These are phyloP conservation scores for Protomyctophum bolini DNA, from an alignment of 2,113 vertebrate species.

Conservation along the genomic window DNA sequence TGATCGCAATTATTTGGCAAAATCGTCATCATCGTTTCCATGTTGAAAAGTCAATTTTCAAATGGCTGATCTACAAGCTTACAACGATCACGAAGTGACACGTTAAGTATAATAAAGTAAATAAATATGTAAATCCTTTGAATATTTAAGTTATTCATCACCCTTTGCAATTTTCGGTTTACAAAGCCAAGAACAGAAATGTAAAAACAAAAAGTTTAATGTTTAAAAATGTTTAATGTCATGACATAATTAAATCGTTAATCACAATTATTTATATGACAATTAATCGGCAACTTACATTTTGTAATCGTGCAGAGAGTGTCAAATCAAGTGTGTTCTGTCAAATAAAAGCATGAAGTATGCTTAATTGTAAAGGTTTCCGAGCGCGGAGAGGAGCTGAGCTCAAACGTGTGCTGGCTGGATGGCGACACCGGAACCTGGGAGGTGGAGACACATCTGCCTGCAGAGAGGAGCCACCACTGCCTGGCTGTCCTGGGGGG, in stretches of 20 bases:
- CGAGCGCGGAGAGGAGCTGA: constrained; percentile 91
- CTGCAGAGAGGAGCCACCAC: constrained; percentile 89
- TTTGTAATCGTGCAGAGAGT: background rate
- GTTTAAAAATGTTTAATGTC: no score
- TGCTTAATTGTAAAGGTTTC: constrained; percentile 75
- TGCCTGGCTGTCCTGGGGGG: constrained; percentile 89
- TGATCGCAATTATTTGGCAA: no score
- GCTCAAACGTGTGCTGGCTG: constrained; percentile 88
- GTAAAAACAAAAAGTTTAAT: background rate
- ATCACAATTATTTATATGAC: no score
- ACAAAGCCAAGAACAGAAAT: background rate
- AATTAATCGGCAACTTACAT: background rate
- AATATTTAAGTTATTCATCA: background rate
- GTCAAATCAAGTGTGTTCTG: background rate
- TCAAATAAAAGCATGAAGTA: background rate
- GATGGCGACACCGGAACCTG: constrained; percentile 79
- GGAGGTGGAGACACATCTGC: constrained; percentile 88
- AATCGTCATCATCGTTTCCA: no score
- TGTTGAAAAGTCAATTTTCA: no score
- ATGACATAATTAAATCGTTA: no score
- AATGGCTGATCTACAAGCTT: no score
- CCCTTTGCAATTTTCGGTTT: no score
- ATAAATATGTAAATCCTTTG: no score
- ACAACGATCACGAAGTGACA: no score
- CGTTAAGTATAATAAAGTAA: no score